These are phyloP conservation scores for Peromyscus aztecus DNA, from an alignment of 2,797 vertebrate species.

Conservation along the genomic window DNA sequence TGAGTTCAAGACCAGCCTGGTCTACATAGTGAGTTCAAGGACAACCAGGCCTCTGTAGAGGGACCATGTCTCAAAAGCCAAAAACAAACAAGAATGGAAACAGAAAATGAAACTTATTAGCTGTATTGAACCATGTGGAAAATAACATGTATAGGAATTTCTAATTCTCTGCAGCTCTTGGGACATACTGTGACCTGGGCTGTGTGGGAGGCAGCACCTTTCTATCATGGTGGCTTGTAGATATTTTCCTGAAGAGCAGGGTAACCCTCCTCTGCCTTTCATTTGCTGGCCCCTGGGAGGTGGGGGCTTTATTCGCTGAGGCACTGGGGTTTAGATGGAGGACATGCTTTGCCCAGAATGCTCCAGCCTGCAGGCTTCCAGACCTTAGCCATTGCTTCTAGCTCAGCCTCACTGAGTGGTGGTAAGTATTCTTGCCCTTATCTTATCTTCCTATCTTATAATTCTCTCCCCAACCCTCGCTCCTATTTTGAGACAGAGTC, in stretches of 20 bases:
- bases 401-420: not conserved
- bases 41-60: not conserved
- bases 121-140: not conserved
- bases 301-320: not conserved
- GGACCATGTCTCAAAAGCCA: not conserved
- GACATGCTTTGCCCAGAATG: not conserved
- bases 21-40: not conserved
- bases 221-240: not conserved
- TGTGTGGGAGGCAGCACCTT: not conserved
- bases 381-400: not conserved
- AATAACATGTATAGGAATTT: not conserved
- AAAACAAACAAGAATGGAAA: not conserved
- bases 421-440: not conserved
- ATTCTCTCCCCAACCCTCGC: not conserved
- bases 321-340: not conserved
- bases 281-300: not conserved
- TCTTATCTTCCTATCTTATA: not conserved
- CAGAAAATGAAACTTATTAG: not conserved
- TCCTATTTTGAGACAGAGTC: not conserved
- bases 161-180: not conserved
- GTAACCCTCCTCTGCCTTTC: not conserved
- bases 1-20: not conserved
- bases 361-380: not conserved
- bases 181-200: accelerated
- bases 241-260: not conserved